Evolutionary conservation across 2,113 vertebrate genomes (phyloP), one percentile per base, ranked within the genome.

Genomic region (Vidua chalybeata): DNA sequence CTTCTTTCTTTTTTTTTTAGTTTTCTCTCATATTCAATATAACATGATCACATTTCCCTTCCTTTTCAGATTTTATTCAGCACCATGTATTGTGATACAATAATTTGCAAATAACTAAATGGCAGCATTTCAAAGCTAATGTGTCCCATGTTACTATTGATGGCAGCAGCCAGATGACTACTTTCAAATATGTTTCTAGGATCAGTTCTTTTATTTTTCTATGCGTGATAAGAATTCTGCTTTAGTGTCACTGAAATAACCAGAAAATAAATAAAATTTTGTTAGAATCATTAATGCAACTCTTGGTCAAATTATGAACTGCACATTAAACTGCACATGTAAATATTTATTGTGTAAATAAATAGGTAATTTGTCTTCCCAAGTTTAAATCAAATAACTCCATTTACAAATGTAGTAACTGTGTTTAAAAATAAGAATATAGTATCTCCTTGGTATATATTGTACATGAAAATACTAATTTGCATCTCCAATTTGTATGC

Each of bases 131-230:
- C 63, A 95, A 90, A 92, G 27, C 85, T 80, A 90, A 89, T 62
- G 35, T 97, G 78, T 76, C 93, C 66, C 87, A 52, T 56, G 54
- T 97, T 87, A 86, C 84, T 46, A 48, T 93, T 90, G 94, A 96
- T 77, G 96, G 94, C 75, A 92, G 96, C 78, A 95, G 83, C 51
- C 85, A 95, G 81, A 91, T 95, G 73, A 96, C 64, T 84, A 94
- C 59, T 90, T 95, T 96, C 74, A 97, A 97, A 94, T 88, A 94
- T 74, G 66, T 92, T 92, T 93, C 91, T 88, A 96, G 91, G 67
- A 96, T 91, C 31, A 95, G 84, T 39, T 95, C 59, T 94, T 95
- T 92, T 84, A 72, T 81, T 97, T 97, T 81, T 72, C 82, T 68
- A 39, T 71, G 58, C 96, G 92, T 84, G 59, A 86, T 97, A 97